A percentile compares a stretch with the other conserved stretches of the same genome.
phyloP scores from a whole-genome alignment of 2,113 vertebrate genomes.

The Cephalopholis sonnerati region DNA sequence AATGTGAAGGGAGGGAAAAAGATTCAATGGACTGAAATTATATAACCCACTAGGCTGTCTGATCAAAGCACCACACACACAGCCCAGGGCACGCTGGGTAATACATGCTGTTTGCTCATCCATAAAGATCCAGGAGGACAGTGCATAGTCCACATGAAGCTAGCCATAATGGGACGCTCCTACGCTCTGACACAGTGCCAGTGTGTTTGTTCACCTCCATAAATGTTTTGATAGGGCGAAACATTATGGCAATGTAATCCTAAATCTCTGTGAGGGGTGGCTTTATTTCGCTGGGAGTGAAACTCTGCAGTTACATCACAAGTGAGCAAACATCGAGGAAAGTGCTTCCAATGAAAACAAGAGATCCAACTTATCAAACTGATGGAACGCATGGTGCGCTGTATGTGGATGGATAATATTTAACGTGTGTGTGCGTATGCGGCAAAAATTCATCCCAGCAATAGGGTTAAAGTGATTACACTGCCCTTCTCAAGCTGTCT shows the following conservation, averaged over 20 bases:
- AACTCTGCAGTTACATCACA: conserved; percentile 51
- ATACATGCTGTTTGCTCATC: conserved; percentile 76
- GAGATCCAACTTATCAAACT: conserved; percentile 44
- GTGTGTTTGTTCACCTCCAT: conserved; percentile 61
- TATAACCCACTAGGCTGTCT: conserved; percentile 49
- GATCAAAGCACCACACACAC: conserved; percentile 58
- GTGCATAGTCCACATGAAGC: conserved; percentile 73
- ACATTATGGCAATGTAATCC: conserved; percentile 28
- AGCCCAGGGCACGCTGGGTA: conserved; percentile 57
- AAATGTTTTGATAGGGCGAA: conserved; percentile 57
- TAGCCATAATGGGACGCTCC: conserved; percentile 40
- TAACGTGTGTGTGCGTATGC: neutral
- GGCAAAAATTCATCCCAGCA: conserved; percentile 33
- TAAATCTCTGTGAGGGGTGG: conserved; percentile 11
- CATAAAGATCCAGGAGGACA: conserved; percentile 68
- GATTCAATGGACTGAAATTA: conserved; percentile 63
- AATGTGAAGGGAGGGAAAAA: conserved; percentile 49
- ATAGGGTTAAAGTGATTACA: conserved; percentile 57
- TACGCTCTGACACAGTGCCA: conserved; percentile 12
- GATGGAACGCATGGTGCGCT: conserved; percentile 36
- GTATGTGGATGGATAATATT: conserved; percentile 29
- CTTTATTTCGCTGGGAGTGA: conserved; percentile 14
- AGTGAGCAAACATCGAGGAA: conserved; percentile 35
- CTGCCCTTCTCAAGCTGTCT: conserved; percentile 32
- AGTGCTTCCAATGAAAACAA: conserved; percentile 44